These are phyloP conservation scores for Atherix ibis DNA, from an alignment of 2,888 invertebrate genomes.

Conservation along the genomic window DNA sequence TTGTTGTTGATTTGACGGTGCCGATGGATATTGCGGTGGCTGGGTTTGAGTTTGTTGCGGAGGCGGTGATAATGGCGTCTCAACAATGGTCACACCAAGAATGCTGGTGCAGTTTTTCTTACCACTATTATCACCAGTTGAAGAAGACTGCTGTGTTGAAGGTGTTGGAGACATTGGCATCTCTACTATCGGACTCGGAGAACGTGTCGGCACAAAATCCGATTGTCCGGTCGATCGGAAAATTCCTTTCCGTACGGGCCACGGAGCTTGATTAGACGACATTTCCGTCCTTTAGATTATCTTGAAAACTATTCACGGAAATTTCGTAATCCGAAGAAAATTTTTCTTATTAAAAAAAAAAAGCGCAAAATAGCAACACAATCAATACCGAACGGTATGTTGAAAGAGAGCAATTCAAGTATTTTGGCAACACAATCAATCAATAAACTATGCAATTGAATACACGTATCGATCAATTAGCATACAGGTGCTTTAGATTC, in stretches of 20 bases:
- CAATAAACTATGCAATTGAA: too few relatives aligned
- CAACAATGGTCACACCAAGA: slow-evolving; percentile 17
- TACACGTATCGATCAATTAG: too few relatives aligned
- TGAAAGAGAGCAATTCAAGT: too few relatives aligned
- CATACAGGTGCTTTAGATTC: too few relatives aligned
- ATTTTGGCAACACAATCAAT: too few relatives aligned
- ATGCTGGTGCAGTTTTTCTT: too few relatives aligned
- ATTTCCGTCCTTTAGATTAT: too few relatives aligned
- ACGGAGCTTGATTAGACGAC: slow-evolving; percentile 47
- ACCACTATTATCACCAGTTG: slow-evolving; percentile 8
- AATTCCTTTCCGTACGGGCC: slow-evolving; percentile 52
- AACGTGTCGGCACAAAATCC: slow-evolving; percentile 28
- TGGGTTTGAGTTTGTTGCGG: slow-evolving; percentile 9
- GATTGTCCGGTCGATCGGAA: slow-evolving; percentile 34
- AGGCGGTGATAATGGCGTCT: slow-evolving; percentile 19
- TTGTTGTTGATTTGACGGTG: slow-evolving; percentile 6
- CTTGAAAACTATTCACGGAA: too few relatives aligned
- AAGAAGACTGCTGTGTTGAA: slow-evolving; percentile 5
- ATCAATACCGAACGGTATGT: too few relatives aligned
- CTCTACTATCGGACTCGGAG: slow-evolving; percentile 33
- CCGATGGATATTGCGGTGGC: background rate
- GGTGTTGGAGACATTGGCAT: slow-evolving; percentile 31
- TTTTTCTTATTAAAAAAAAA: slow-evolving; percentile 5
- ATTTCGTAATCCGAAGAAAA: slow-evolving; percentile 2
- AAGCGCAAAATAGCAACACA: too few relatives aligned